These are phyloP conservation scores for Chrysogorgia sp. DNA, from an alignment of 92 coral and sea anemone genomes.

Conservation along the genomic window DNA sequence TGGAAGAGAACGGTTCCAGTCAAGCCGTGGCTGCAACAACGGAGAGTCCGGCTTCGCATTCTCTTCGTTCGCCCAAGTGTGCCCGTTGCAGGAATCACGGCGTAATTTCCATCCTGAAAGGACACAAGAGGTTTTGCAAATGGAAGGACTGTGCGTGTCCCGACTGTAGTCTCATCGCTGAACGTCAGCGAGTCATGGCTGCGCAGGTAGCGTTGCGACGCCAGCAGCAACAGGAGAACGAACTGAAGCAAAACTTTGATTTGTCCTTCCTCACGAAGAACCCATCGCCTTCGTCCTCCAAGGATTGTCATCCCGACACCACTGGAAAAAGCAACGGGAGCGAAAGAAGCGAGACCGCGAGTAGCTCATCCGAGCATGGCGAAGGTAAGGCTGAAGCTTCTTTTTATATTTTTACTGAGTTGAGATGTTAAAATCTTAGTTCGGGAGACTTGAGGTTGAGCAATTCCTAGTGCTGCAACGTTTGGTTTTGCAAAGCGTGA, in stretches of 20 bases:
- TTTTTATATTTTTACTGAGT: too few relatives aligned
- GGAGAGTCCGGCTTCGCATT: neutral
- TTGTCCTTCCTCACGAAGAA: slow-evolving; percentile 18
- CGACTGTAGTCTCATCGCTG: slow-evolving; percentile 94
- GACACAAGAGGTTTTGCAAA: slow-evolving; percentile 96
- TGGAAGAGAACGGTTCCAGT: slow-evolving; percentile 10
- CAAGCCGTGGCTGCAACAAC: neutral
- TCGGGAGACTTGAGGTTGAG: too few relatives aligned
- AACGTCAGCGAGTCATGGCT: slow-evolving; percentile 96
- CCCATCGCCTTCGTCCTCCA: neutral
- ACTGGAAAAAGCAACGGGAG: neutral
- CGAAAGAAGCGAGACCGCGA: neutral
- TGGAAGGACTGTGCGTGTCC: slow-evolving; percentile 96
- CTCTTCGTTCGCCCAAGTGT: slow-evolving; percentile 75
- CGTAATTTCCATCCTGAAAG: slow-evolving; percentile 90
- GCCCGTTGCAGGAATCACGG: slow-evolving; percentile 98
- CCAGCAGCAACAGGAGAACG: slow-evolving; percentile 63
- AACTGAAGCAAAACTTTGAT: slow-evolving; percentile 13
- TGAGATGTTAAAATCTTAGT: too few relatives aligned
- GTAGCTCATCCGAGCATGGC: neutral
- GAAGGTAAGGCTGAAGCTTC: too few relatives aligned
- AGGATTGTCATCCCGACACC: neutral
- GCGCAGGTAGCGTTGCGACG: slow-evolving; percentile 97
- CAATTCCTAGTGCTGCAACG: too few relatives aligned
- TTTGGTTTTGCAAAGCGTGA: too few relatives aligned